Evolutionary conservation across 2,113 vertebrate genomes (phyloP).

Genomic region (Antigone vipio): DNA sequence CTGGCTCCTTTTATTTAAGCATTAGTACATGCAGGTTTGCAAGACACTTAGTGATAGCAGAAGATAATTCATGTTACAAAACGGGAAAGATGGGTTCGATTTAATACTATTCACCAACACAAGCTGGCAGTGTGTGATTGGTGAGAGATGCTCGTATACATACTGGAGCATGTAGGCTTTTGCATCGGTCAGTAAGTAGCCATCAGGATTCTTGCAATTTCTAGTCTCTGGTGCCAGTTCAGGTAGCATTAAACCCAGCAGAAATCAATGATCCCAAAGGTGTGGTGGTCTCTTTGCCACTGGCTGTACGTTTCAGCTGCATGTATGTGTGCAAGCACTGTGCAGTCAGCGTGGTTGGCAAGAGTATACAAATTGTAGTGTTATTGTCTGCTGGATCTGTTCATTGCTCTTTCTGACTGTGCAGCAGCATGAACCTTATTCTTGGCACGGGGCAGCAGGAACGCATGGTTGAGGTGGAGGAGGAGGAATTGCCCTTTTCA

Average conservation of each 20-base stretch:
- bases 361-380: rapidly evolving
- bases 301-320: background rate
- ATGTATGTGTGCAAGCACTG: rapidly evolving
- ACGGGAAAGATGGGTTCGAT: background rate
- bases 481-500: background rate
- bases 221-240: background rate
- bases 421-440: background rate
- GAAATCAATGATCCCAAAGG: background rate
- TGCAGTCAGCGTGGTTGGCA: background rate
- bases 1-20: conserved; percentile 4
- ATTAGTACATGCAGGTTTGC: background rate
- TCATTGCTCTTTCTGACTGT: background rate
- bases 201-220: background rate
- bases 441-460: background rate
- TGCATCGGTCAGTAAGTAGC: background rate
- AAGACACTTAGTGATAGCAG: background rate
- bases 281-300: background rate
- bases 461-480: background rate
- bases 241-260: background rate
- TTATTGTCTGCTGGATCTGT: background rate
- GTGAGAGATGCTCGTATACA: background rate
- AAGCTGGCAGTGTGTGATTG: background rate
- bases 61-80: background rate
- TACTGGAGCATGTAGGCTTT: background rate
- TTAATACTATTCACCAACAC: background rate